These are phyloP conservation scores for Neopelma chrysocephalum DNA, from an alignment of 2,797 vertebrate species.

Conservation along the genomic window DNA sequence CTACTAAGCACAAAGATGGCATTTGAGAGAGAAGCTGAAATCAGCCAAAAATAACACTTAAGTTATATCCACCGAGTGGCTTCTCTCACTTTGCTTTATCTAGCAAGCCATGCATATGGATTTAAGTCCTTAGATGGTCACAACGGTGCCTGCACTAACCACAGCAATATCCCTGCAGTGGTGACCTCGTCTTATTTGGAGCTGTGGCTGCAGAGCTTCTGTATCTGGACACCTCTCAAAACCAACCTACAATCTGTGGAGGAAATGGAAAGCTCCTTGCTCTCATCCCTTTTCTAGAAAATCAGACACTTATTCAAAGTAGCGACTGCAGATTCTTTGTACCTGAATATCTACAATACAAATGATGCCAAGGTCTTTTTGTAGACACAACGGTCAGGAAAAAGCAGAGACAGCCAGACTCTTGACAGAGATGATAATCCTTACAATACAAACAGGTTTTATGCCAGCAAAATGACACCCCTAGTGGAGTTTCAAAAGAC, in stretches of 20 bases:
- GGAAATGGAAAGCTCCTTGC: not conserved
- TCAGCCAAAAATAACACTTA: not conserved
- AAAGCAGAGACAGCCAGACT: not conserved
- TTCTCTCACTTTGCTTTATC: not conserved
- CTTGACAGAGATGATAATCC: not conserved
- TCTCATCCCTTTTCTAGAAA: not conserved
- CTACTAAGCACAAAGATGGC: not conserved
- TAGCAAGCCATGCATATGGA: not conserved
- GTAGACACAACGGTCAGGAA: not conserved
- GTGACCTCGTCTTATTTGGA: not conserved
- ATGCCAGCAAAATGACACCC: not conserved
- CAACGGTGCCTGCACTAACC: not conserved
- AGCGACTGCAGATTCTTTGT: not conserved
- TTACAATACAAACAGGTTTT: not conserved
- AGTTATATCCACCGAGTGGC: not conserved
- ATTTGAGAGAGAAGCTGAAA: not conserved
- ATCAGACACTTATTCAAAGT: not conserved
- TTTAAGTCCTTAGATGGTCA: not conserved
- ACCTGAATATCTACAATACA: not conserved
- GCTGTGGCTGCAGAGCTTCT: not conserved
- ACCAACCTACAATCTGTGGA: not conserved
- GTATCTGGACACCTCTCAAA: constrained; percentile 1
- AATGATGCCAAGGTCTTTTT: not conserved
- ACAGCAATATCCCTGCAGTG: not conserved
- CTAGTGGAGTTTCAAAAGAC: not conserved